These are phyloP conservation scores for Actenoides hombroni DNA, from an alignment of 2,113 vertebrate genomes.

Conservation along the genomic window DNA sequence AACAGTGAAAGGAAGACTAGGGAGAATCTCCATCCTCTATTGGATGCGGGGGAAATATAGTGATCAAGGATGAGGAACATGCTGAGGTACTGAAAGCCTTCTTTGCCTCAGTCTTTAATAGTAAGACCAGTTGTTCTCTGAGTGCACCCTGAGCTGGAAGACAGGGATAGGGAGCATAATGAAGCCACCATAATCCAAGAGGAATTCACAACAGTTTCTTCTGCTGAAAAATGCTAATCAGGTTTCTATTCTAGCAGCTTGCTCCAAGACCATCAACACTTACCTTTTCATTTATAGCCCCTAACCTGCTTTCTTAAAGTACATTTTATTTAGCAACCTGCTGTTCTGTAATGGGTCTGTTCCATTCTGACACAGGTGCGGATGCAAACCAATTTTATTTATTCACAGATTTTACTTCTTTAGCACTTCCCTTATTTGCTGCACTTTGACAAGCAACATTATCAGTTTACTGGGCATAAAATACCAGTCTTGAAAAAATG, in stretches of 20 bases:
- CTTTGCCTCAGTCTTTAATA: too few relatives aligned
- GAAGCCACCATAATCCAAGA: too few relatives aligned
- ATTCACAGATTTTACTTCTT: background rate
- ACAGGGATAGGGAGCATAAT: too few relatives aligned
- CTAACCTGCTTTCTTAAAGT: background rate
- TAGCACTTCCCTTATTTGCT: background rate
- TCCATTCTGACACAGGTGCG: background rate
- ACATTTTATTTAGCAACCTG: background rate
- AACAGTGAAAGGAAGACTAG: too few relatives aligned
- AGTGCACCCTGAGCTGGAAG: too few relatives aligned
- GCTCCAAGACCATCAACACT: background rate
- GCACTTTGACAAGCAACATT: background rate
- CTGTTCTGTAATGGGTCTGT: background rate
- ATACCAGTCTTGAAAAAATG: constrained; percentile 11
- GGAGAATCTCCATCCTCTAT: too few relatives aligned
- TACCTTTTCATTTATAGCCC: background rate
- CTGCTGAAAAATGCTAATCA: background rate
- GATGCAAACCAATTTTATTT: background rate
- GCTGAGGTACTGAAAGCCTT: too few relatives aligned
- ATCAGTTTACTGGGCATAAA: constrained; percentile 4
- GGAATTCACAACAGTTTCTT: background rate
- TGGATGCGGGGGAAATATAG: too few relatives aligned
- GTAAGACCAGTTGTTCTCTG: too few relatives aligned
- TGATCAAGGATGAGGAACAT: too few relatives aligned
- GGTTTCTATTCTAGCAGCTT: background rate